Conservation (phyloP, 2,797 vertebrate species). For the Parauchenoglanis ngamensis region DNA sequence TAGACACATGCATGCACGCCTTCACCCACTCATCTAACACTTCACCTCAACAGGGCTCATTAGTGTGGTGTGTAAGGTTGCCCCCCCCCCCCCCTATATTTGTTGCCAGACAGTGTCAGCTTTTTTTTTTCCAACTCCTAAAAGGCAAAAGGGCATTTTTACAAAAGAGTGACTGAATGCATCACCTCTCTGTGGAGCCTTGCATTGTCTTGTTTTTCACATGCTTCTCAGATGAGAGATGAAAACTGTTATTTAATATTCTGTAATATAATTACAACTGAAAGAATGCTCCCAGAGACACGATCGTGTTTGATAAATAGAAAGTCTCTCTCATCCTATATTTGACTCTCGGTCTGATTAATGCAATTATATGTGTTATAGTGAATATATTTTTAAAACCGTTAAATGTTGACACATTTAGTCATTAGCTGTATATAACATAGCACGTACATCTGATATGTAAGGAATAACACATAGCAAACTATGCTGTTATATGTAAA, state of each 20-base stretch:
- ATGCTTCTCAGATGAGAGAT: conserved; percentile 27
- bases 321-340: neutral
- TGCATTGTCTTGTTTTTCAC: conserved; percentile 23
- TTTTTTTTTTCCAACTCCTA: neutral
- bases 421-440: neutral
- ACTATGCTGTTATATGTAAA: neutral
- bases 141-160: neutral
- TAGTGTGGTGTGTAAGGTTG: conserved; percentile 30
- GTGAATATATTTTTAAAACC: no score
- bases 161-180: neutral
- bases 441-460: neutral
- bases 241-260: conserved; percentile 34
- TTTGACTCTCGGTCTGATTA: neutral
- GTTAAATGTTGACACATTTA: neutral
- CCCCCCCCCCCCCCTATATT: neutral
- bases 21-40: conserved; percentile 26
- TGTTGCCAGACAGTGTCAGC: neutral
- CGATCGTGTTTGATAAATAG: neutral
- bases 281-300: neutral
- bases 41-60: conserved; percentile 45
- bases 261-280: conserved; percentile 2
- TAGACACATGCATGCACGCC: conserved; percentile 1
- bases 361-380: neutral
- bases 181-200: neutral
- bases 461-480: neutral